Conservation (phyloP, 2,888 invertebrate genomes). For the Gibbula magus region DNA sequence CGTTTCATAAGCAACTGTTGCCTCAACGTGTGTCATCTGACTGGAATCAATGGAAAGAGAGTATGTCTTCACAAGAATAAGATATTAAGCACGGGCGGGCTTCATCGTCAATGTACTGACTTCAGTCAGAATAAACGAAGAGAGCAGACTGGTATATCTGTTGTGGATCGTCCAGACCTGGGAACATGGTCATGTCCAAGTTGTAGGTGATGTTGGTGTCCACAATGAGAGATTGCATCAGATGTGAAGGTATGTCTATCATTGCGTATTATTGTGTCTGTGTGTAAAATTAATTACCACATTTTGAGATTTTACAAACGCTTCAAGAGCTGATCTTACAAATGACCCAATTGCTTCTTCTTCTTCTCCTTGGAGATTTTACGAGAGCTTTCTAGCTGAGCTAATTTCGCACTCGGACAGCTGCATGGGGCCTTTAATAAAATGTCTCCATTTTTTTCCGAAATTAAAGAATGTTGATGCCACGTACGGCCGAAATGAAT, state of each 20-base stretch:
- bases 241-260: not conserved
- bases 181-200: not conserved
- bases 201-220: not conserved
- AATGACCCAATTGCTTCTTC: too few relatives aligned
- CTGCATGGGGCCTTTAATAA: too few relatives aligned
- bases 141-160: not conserved
- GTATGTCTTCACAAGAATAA: not conserved
- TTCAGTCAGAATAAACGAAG: not conserved
- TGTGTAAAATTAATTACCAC: too few relatives aligned
- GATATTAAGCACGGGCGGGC: too few relatives aligned
- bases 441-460: too few relatives aligned
- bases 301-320: too few relatives aligned
- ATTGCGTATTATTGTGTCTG: not conserved
- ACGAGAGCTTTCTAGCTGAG: too few relatives aligned
- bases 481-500: too few relatives aligned
- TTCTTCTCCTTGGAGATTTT: too few relatives aligned
- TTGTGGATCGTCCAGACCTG: constrained; percentile 3
- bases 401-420: too few relatives aligned
- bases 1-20: not conserved
- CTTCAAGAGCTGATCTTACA: too few relatives aligned
- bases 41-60: not conserved
- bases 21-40: not conserved
- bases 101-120: not conserved
- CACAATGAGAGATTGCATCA: not conserved
- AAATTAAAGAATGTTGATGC: too few relatives aligned